Conservation (phyloP, 1,140 invertebrate species). For the Globodera ellingtonae region DNA sequence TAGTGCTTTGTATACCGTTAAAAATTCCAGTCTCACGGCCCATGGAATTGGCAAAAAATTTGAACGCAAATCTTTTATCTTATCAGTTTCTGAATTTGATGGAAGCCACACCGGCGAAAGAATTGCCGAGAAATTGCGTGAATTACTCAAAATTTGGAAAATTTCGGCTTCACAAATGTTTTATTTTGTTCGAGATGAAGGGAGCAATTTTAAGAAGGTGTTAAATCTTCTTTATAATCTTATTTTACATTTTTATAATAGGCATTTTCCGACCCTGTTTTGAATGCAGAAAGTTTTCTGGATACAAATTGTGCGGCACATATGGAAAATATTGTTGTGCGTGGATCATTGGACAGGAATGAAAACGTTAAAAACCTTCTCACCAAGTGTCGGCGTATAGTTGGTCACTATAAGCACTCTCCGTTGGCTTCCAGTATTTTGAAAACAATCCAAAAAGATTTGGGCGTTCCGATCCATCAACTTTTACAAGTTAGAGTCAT, state of each 20-base stretch:
- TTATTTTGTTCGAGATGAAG: not conserved
- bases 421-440: conserved; percentile 7
- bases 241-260: not conserved
- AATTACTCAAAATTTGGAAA: not conserved
- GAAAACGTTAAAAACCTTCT: conserved; percentile 8
- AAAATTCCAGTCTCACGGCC: not conserved
- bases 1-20: not conserved
- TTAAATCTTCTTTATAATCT: not conserved
- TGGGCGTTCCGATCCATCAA: not conserved
- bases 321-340: conserved; percentile 11
- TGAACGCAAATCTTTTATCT: conserved; percentile 1
- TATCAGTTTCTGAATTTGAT: not conserved
- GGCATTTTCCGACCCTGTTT: conserved; percentile 1
- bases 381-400: not conserved
- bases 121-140: conserved; percentile 2
- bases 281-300: conserved; percentile 3
- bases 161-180: not conserved
- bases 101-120: conserved; percentile 11
- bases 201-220: conserved; percentile 4
- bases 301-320: conserved; percentile 12
- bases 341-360: conserved; percentile 2
- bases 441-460: conserved; percentile 2
- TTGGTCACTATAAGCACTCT: conserved; percentile 3
- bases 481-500: not conserved
- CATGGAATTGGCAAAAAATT: conserved; percentile 19